A percentile compares a stretch with the other conserved stretches of the same genome.
Conservation (phyloP, 2,888 invertebrate species). For the Drosophila quasianomalipes region DNA sequence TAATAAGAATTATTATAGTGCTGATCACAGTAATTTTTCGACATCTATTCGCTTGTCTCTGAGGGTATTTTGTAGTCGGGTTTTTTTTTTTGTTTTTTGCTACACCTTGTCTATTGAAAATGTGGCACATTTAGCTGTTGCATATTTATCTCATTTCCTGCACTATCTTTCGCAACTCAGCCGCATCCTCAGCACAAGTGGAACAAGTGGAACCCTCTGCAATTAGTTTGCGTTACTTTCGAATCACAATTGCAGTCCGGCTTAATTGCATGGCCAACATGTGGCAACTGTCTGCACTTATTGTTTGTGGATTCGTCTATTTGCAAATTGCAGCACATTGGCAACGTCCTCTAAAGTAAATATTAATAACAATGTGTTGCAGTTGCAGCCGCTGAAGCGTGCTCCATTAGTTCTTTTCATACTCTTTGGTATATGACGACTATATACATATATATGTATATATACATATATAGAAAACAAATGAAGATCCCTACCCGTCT, state of each 20-base stretch:
- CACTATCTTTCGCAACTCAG: not conserved
- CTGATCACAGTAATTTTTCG: not conserved
- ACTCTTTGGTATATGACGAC: conserved; percentile 16
- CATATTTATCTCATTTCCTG: not conserved
- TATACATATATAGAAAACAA: not conserved
- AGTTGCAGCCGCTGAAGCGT: conserved; percentile 41
- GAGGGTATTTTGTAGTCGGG: not conserved
- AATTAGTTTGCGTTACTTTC: conserved; percentile 42
- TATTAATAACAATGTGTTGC: not conserved
- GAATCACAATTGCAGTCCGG: conserved; percentile 21
- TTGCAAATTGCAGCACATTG: conserved; percentile 33
- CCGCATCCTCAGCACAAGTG: conserved; percentile 33
- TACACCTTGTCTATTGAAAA: not conserved
- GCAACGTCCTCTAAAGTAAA: conserved; percentile 40
- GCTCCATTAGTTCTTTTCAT: conserved; percentile 39
- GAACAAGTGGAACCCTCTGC: conserved; percentile 13
- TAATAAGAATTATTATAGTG: not conserved
- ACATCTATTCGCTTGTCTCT: too few relatives aligned
- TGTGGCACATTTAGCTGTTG: not conserved
- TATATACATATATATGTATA: not conserved
- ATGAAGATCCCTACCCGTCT: not conserved
- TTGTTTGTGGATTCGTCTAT: conserved; percentile 13
- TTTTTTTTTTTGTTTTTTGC: not conserved
- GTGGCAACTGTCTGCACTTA: conserved; percentile 39
- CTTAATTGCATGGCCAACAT: conserved; percentile 32